Base-by-base conservation (phyloP, 2,888 invertebrate species). In the Camponotus fellah region DNA sequence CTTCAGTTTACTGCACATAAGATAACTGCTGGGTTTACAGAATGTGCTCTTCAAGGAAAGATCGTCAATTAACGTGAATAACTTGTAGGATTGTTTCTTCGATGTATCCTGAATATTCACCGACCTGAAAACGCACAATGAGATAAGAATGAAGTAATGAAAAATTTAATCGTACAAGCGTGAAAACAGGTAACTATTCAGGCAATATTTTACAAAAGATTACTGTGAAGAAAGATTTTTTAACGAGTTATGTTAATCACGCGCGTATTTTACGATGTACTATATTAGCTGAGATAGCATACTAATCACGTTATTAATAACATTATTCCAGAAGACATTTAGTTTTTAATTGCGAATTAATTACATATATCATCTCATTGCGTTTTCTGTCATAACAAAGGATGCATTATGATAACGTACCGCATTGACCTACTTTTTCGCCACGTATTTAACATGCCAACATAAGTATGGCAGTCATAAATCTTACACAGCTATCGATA, bases 381-480 rank as follows among this genome's bases (percentile, higher is more conserved):
- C 75, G 21, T 43, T 77, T 43, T 58, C 32, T 58, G 56, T 68
- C 69, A 58, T 68, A 56, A 77, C 56, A 77, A 68, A 77, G 40
- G 68, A 68, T 56, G 32, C 68, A 40, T 68, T 77, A 43, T 10
- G 56, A 77, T 56, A 43, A 46, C 66, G 66, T 14, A 17, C 43
- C 40, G 56, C 69, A 43, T 77, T 77, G 69, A 77, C 77, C 77
- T 32, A 77, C 43, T 68, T 77, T 77, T 77, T 26, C 56, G 9
- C 5, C 2, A 56, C n/a, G 17, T 34, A 21, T 77, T 68, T 56
- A 69, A 77, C 68, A 40, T n/a, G 32, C 69, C 10, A 66, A 56
- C 68, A 26, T 14, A 68, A 58, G n/a, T 66, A 56, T 32, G 68
- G 53, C 56, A 32, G 64, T 77, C 40, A 12, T 9, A 32, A 68